These are phyloP conservation scores for Lasioglossum pauxillum DNA, from an alignment of 2,888 invertebrate species.

Conservation along the genomic window DNA sequence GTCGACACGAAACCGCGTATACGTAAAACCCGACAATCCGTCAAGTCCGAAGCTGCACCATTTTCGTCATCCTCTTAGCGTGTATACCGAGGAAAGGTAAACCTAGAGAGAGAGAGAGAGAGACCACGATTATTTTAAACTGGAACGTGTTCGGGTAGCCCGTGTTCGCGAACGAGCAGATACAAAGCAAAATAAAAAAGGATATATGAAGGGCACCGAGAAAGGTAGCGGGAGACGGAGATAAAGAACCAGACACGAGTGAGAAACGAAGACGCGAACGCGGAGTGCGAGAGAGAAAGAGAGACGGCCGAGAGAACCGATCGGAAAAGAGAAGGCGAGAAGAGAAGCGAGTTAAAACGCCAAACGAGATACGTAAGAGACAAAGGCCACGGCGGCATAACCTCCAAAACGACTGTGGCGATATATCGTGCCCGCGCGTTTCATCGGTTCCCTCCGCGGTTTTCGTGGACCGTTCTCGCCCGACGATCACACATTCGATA, in stretches of 20 bases:
- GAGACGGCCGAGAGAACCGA: slow-evolving; percentile 20
- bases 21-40: slow-evolving; percentile 83
- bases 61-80: slow-evolving; percentile 63
- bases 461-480: slow-evolving; percentile 33
- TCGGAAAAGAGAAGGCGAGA: slow-evolving; percentile 45
- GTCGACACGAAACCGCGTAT: slow-evolving; percentile 75
- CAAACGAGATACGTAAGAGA: slow-evolving; percentile 67
- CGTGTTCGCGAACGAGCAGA: slow-evolving; percentile 18
- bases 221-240: slow-evolving; percentile 23
- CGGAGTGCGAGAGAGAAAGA: slow-evolving; percentile 12
- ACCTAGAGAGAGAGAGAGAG: neutral
- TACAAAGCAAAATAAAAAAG: slow-evolving; percentile 42
- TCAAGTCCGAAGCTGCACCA: slow-evolving; percentile 71
- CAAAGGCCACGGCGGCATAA: slow-evolving; percentile 77
- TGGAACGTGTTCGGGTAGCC: slow-evolving; percentile 35
- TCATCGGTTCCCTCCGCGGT: slow-evolving; percentile 25
- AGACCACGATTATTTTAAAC: slow-evolving; percentile 47
- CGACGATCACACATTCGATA: slow-evolving; percentile 27
- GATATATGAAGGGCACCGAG: slow-evolving; percentile 54
- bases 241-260: slow-evolving; percentile 34
- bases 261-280: slow-evolving; percentile 20
- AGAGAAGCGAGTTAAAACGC: slow-evolving; percentile 64
- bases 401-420: slow-evolving; percentile 72
- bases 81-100: slow-evolving; percentile 51
- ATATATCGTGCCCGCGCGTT: slow-evolving; percentile 51